Evolutionary conservation across 2,113 vertebrate species (phyloP).

Genomic region (Erpornis zantholeuca): DNA sequence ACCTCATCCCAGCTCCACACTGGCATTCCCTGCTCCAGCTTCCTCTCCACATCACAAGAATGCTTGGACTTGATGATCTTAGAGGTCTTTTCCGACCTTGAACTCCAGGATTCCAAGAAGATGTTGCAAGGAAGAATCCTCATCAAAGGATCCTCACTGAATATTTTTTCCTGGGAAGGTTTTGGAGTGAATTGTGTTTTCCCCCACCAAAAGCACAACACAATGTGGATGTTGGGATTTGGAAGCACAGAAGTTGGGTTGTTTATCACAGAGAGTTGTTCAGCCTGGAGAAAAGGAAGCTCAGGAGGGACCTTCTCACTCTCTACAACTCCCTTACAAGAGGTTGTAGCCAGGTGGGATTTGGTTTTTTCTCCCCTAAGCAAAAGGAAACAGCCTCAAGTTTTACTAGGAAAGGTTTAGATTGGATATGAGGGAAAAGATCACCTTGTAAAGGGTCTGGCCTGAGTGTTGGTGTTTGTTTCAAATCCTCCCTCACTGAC

Average conservation of each 20-base stretch:
- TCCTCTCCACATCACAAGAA: neutral
- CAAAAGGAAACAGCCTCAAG: neutral
- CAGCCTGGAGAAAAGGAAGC: neutral
- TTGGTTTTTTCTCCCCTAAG: neutral
- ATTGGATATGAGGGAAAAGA: neutral
- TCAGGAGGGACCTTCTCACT: neutral
- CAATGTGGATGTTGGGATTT: accelerated
- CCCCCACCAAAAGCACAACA: neutral
- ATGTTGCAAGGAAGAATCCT: neutral
- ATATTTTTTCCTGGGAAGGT: neutral
- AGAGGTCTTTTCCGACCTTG: neutral
- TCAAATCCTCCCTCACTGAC: neutral
- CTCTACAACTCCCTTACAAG: neutral
- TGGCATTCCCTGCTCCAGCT: neutral
- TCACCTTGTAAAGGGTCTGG: neutral
- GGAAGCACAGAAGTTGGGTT: neutral
- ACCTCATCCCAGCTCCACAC: neutral
- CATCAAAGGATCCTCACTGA: neutral
- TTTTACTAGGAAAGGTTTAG: neutral
- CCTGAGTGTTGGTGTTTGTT: neutral
- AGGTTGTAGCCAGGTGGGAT: neutral
- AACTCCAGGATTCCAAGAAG: neutral
- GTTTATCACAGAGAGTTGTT: neutral
- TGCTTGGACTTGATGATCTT: accelerated
- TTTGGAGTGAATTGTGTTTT: accelerated